Percentiles rank a stretch among this genome's conserved stretches.
Conservation (phyloP, 2,113 vertebrate species). For the Vireo altiloquus region DNA sequence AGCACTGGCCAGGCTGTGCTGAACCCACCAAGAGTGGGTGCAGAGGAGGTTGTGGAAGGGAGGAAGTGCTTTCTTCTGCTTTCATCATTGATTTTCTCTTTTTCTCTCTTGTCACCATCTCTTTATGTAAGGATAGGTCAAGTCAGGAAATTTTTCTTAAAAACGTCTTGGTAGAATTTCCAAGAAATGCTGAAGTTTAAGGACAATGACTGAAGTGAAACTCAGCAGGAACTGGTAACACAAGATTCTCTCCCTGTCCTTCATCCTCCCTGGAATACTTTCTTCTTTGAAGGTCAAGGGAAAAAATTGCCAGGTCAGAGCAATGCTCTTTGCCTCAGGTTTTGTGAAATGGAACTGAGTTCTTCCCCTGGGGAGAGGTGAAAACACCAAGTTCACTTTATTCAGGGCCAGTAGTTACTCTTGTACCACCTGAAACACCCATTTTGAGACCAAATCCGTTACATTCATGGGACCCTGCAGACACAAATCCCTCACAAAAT, state of each 20-base stretch:
- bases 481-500: neutral
- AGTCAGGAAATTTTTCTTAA: neutral
- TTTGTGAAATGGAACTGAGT: neutral
- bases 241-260: neutral
- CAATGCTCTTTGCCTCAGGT: neutral
- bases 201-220: neutral
- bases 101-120: neutral
- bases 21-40: fast-evolving
- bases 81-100: neutral
- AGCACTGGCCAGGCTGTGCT: neutral
- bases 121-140: neutral
- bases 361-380: neutral
- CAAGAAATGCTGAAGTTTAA: slow-evolving; percentile 7
- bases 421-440: neutral
- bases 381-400: neutral
- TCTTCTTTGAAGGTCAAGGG: neutral
- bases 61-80: neutral
- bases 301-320: neutral
- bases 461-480: fast-evolving
- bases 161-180: neutral
- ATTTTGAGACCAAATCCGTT: neutral
- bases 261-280: neutral
- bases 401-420: neutral
- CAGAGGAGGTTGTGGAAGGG: neutral
- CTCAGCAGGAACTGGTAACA: neutral